Conservation (phyloP, 2,113 vertebrate genomes). For the Lipophrys pholis region DNA sequence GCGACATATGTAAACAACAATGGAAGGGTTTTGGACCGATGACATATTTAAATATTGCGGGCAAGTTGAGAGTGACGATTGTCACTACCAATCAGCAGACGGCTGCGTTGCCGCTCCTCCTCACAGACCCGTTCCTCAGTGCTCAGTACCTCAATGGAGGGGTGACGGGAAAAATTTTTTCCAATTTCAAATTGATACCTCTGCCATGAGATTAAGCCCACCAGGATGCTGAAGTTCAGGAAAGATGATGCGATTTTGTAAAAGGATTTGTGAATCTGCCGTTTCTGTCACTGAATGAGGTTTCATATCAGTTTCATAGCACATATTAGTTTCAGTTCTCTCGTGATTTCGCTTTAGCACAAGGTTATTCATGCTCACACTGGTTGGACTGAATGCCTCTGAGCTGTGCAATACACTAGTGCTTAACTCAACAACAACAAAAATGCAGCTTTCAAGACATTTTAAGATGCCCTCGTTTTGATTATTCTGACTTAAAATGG, state of each 20-base stretch:
- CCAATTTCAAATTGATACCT: constrained; percentile 44
- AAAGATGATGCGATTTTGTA: constrained; percentile 42
- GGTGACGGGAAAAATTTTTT: too few species aligned
- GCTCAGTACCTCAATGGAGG: too few species aligned
- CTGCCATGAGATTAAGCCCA: constrained; percentile 55
- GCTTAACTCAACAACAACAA: constrained; percentile 7
- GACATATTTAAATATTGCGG: too few species aligned
- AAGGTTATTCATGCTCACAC: constrained; percentile 25
- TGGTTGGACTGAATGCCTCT: constrained; percentile 28
- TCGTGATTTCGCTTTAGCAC: constrained; percentile 23
- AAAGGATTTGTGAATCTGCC: constrained; percentile 33
- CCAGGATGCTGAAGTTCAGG: constrained; percentile 32
- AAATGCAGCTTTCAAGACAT: background rate
- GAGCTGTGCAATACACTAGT: background rate
- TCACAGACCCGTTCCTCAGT: too few species aligned
- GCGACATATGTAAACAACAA: too few species aligned
- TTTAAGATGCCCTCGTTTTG: background rate
- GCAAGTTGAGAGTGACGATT: too few species aligned
- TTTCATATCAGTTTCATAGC: constrained; percentile 33
- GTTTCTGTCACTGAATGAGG: constrained; percentile 27
- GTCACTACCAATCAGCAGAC: too few species aligned
- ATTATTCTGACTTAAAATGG: constrained; percentile 20
- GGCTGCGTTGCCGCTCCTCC: too few species aligned
- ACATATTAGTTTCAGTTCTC: constrained; percentile 37
- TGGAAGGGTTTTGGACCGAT: too few species aligned